Percentiles rank a stretch among this genome's conserved stretches.
These are phyloP conservation scores for Drosophila colorata DNA, from an alignment of 2,888 invertebrate species.

Conservation along the genomic window DNA sequence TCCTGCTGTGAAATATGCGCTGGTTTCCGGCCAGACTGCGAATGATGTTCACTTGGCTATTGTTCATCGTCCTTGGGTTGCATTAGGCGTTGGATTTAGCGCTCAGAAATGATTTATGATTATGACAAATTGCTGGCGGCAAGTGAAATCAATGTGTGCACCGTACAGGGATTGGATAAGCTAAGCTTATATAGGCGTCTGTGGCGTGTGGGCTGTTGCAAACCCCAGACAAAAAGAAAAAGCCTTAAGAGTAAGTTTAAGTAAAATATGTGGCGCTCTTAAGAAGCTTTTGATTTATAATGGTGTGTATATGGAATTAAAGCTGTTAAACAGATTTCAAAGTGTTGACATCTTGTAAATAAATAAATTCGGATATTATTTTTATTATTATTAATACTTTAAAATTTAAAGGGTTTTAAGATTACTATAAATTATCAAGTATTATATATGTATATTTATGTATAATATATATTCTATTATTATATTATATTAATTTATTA, in stretches of 20 bases:
- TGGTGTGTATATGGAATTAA: too few relatives aligned
- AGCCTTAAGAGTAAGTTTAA: slow-evolving; percentile 35
- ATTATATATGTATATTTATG: too few relatives aligned
- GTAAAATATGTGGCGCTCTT: slow-evolving; percentile 7
- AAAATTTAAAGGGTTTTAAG: too few relatives aligned
- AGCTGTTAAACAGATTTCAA: not conserved
- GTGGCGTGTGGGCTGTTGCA: not conserved
- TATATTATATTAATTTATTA: too few relatives aligned
- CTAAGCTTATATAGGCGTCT: slow-evolving; percentile 5
- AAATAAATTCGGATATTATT: too few relatives aligned
- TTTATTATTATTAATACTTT: too few relatives aligned
- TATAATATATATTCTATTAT: too few relatives aligned
- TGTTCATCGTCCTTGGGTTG: slow-evolving; percentile 55
- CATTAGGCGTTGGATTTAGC: slow-evolving; percentile 72
- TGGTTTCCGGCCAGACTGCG: slow-evolving; percentile 61
- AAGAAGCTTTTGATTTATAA: not conserved
- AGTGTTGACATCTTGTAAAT: too few relatives aligned
- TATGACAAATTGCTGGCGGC: slow-evolving; percentile 79
- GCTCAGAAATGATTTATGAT: slow-evolving; percentile 82
- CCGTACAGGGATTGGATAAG: slow-evolving; percentile 29
- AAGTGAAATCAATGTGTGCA: slow-evolving; percentile 53
- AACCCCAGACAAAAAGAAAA: slow-evolving; percentile 2
- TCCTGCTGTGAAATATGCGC: slow-evolving; percentile 84
- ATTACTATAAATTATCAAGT: too few relatives aligned
- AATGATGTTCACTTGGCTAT: slow-evolving; percentile 52